phyloP scores from a whole-genome alignment of 1,140 invertebrate genomes.

The Acromyrmex charruanus region DNA sequence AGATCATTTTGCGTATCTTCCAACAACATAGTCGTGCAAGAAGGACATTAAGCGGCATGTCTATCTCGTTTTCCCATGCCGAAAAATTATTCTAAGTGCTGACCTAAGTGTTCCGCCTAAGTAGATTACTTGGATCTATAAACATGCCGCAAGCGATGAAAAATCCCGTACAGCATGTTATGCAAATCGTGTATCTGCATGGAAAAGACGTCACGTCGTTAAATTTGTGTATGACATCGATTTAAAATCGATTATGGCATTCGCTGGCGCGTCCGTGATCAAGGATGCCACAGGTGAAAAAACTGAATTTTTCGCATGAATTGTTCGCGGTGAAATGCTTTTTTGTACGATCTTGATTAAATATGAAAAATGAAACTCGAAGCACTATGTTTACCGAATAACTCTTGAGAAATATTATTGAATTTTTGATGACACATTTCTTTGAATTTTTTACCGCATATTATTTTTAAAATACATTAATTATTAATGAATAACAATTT shows the following conservation, averaged over 20 bases:
- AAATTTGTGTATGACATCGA: slow-evolving; percentile 32
- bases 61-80: background rate
- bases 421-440: background rate
- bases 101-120: slow-evolving; percentile 50
- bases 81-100: slow-evolving; percentile 55
- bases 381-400: background rate
- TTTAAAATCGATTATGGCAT: slow-evolving; percentile 50
- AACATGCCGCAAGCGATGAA: slow-evolving; percentile 43
- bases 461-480: slow-evolving; percentile 11
- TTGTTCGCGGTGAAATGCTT: background rate
- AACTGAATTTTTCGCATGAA: background rate
- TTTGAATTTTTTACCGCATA: background rate
- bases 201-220: slow-evolving; percentile 11
- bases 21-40: slow-evolving; percentile 15
- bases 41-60: slow-evolving; percentile 43
- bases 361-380: background rate
- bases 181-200: slow-evolving; percentile 38
- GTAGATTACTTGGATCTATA: slow-evolving; percentile 34
- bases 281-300: background rate
- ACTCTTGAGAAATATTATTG: slow-evolving; percentile 2
- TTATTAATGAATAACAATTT: background rate
- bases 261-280: background rate
- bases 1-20: slow-evolving; percentile 24
- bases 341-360: background rate
- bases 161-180: slow-evolving; percentile 48